A percentile compares a stretch with the other conserved stretches of the same genome.
Conservation (phyloP, 2,888 invertebrate genomes). For the Marasmarcha lunaedactyla region DNA sequence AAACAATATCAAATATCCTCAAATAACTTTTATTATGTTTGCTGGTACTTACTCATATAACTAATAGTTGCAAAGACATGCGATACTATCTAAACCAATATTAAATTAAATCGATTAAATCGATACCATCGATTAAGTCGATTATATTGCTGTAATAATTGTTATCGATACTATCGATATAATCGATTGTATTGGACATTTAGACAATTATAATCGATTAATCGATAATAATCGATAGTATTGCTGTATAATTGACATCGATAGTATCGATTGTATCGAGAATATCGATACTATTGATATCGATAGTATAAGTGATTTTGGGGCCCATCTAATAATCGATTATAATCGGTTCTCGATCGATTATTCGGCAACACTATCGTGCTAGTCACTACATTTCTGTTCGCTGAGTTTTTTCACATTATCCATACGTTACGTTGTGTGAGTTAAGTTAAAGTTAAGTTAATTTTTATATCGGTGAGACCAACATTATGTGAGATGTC, state of each 20-base stretch:
- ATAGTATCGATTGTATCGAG: slow-evolving; percentile 6
- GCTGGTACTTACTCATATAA: not conserved
- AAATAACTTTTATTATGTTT: not conserved
- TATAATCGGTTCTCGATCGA: not conserved
- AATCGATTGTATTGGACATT: not conserved
- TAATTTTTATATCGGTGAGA: too few species aligned
- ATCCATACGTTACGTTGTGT: too few species aligned
- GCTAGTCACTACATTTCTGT: too few species aligned
- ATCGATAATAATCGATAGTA: slow-evolving; percentile 1
- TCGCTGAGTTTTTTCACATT: too few species aligned
- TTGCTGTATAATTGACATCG: not conserved
- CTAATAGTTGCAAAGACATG: not conserved
- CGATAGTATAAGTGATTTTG: not conserved
- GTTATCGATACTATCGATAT: slow-evolving; percentile 1
- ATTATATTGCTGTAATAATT: slow-evolving; percentile 1
- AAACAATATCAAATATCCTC: not conserved
- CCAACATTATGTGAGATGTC: too few species aligned
- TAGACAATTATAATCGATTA: not conserved
- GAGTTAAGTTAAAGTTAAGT: too few species aligned
- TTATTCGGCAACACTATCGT: not conserved
- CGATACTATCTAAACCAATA: not conserved
- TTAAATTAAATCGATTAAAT: not conserved
- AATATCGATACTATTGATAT: slow-evolving; percentile 5
- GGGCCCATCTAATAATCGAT: not conserved
- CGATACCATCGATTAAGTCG: not conserved